Evolutionary conservation across 2,113 vertebrate genomes (phyloP).

Genomic region (Phycodurus eques): DNA sequence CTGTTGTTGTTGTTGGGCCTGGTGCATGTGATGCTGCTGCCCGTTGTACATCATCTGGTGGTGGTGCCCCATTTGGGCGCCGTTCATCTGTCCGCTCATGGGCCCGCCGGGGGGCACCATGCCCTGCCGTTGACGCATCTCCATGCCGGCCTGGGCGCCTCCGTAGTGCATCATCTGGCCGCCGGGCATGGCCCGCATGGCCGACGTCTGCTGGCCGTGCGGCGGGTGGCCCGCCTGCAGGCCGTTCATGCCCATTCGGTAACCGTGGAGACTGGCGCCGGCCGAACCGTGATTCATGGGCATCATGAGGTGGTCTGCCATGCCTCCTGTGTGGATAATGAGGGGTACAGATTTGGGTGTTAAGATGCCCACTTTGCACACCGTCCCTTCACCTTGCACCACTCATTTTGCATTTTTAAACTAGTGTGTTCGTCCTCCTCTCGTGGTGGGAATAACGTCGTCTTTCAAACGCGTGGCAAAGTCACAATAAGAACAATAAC

Average conservation of each 20-base stretch:
- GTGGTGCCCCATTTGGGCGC: constrained; percentile 76
- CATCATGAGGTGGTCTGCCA: constrained; percentile 96
- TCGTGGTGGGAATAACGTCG: constrained; percentile 1
- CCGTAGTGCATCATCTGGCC: constrained; percentile 86
- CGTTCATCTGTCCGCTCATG: constrained; percentile 79
- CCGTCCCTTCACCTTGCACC: background rate
- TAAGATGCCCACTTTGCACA: background rate
- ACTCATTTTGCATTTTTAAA: background rate
- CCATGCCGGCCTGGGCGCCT: constrained; percentile 77
- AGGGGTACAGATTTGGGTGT: background rate
- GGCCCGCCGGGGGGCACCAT: constrained; percentile 70
- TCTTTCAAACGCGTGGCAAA: background rate
- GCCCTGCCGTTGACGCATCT: constrained; percentile 78
- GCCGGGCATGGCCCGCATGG: constrained; percentile 73
- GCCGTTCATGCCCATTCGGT: constrained; percentile 82
- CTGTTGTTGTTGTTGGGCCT: constrained; percentile 53
- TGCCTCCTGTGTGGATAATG: constrained; percentile 63
- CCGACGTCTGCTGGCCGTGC: constrained; percentile 71
- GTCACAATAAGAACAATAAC: constrained; percentile 9
- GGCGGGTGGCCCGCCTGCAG: constrained; percentile 79
- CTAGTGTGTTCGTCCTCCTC: background rate
- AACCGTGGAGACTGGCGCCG: constrained; percentile 79
- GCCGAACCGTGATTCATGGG: constrained; percentile 83
- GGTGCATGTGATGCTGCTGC: constrained; percentile 65
- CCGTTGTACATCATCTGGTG: constrained; percentile 78